Percentiles rank a stretch among this genome's conserved stretches.
Evolutionary conservation across 1,140 invertebrate species (phyloP).

Genomic region (Homarus americanus): DNA sequence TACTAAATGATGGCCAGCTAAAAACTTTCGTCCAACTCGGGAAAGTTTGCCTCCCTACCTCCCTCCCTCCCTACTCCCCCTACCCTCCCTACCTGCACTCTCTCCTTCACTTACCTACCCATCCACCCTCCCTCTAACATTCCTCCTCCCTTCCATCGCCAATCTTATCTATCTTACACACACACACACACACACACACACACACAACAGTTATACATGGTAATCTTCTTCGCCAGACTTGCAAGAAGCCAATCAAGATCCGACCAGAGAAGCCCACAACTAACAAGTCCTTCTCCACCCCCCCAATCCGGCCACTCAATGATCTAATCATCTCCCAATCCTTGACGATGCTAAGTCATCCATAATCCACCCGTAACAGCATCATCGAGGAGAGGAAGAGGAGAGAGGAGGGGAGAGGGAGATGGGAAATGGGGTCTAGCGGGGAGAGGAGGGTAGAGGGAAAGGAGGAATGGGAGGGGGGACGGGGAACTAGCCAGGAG

Average conservation of each 20-base stretch:
- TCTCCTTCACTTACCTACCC: no score
- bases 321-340: background rate
- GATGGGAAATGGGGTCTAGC: no score
- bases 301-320: background rate
- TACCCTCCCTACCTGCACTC: no score
- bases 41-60: conserved; percentile 4
- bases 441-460: conserved; percentile 12
- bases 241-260: conserved; percentile 1
- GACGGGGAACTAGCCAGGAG: no score
- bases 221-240: conserved; percentile 2
- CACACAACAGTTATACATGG: background rate
- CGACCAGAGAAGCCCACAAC: no score
- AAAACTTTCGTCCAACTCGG: conserved; percentile 9
- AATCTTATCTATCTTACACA: no score
- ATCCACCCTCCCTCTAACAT: no score
- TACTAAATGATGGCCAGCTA: conserved; percentile 29
- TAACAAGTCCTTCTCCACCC: no score
- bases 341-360: conserved; percentile 6
- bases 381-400: background rate
- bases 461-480: background rate
- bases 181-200: no score
- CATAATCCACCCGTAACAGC: conserved; percentile 15
- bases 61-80: no score
- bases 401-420: background rate
- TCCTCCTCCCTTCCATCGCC: no score